A percentile compares a stretch with the other conserved stretches of the same genome.
Evolutionary conservation across 37 sponge, comb jelly and placozoan species (phyloP).

Genomic region (Diacarnus erythraeanus): DNA sequence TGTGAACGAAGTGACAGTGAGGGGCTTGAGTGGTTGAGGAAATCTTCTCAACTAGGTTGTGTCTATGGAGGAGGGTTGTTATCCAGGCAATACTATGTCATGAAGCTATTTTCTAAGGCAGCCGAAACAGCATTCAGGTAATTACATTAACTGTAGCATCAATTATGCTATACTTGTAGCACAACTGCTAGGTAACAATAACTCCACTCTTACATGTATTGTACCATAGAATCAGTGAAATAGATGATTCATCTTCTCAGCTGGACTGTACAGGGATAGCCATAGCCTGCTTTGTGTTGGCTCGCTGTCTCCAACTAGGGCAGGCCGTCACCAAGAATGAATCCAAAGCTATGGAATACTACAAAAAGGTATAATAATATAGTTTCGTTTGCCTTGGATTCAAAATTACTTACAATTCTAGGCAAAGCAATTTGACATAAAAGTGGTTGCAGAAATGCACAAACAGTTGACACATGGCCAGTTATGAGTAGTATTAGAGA

Average conservation of each 20-base stretch:
- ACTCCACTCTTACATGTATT: too few relatives aligned
- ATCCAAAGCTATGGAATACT: constrained; percentile 43
- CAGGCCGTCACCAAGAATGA: constrained; percentile 37
- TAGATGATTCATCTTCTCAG: constrained; percentile 10
- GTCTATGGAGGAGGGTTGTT: constrained; percentile 60
- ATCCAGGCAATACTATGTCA: constrained; percentile 38
- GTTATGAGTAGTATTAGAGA: not conserved
- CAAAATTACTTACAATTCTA: constrained; percentile 2
- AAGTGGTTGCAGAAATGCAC: constrained; percentile 51
- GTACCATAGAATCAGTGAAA: constrained; percentile 47
- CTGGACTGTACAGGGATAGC: constrained; percentile 61
- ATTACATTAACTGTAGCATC: not conserved
- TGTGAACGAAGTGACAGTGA: constrained; percentile 12
- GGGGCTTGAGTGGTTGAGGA: constrained; percentile 63
- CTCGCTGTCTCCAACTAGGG: constrained; percentile 62
- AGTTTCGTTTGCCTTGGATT: not conserved
- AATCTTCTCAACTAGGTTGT: constrained; percentile 35
- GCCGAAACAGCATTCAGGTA: constrained; percentile 61
- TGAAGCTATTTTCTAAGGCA: constrained; percentile 62
- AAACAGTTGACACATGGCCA: constrained; percentile 40
- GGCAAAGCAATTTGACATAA: constrained; percentile 44
- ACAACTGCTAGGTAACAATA: not conserved
- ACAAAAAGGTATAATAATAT: constrained; percentile 22
- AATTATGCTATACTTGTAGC: not conserved
- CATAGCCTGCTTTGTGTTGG: constrained; percentile 64